Base-by-base conservation (phyloP, 2,797 vertebrate genomes). In the Sebastes diploproa region DNA sequence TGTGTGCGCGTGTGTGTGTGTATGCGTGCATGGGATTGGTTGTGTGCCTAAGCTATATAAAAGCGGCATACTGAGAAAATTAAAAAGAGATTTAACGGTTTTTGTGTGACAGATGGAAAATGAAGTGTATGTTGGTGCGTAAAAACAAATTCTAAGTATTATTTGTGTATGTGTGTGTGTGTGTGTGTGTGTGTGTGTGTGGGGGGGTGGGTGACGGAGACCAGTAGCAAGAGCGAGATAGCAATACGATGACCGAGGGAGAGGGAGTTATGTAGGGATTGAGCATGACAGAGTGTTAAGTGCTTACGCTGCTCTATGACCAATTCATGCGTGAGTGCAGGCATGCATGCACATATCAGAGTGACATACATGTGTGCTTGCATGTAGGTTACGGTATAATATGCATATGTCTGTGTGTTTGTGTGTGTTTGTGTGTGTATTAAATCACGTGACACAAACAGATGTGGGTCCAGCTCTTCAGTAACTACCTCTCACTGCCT, bases 1-100 rank as follows among this genome's bases (percentile, higher is more conserved):
- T 52, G 55, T 29, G 61, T 29, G 25, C 34, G 25, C 34, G 20
- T 29, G 16, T 20, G 22, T 27, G 18, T 36, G 2, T 65, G 4
- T 71, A 6, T 6, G 32, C 9, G 14, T 68, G 79, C 13, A 16
- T 78, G 63, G 42, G 78, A 84, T 82, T 74, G 72, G 76, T 84
- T 85, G 80, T 78, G 83, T n/a, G 78, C 23, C 79, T 89, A 78
- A 85, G 77, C 84, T 80, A 77, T 75, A 87, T 55, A 80, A 90
- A 87, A 78, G 78, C 77, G 3, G 63, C 86, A 89, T 82, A 88
- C 79, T 88, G 89, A 91, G 85, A 85, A 90, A 90, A 92, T 91
- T 85, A 91, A 91, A 94, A 92, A 91, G 80, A 91, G 89, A 89
- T 90, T 93, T 91, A 86, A 85, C 23, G 55, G 1, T 77, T 88